Evolutionary conservation across 2,888 invertebrate species (phyloP), one percentile per base, ranked within the genome.

Genomic region (Margaritifera margaritifera): DNA sequence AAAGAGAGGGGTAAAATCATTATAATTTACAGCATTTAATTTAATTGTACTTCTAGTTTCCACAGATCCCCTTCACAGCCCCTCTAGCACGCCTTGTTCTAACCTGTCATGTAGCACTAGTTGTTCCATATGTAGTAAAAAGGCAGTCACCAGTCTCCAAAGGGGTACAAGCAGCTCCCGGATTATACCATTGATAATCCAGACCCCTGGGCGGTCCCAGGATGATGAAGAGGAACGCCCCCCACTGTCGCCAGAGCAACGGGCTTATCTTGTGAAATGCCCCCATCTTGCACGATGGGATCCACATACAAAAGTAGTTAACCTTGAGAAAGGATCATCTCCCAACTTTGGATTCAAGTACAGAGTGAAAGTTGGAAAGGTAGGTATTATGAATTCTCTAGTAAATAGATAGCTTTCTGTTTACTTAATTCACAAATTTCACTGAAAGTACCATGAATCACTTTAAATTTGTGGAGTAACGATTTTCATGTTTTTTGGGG

Each of bases 241-340:
- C 71, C 27, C 61, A 66, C 42, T 42, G 42, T 42, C 42, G 4
- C 42, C 42, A 3, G 42, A 42, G 42, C 42, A 42, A 42, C 42
- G 15, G 42, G 15, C 42, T 42, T 42, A 42, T 42, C 42, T 42
- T 42, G 42, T 42, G 42, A 42, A 42, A 31, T 70, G 65, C 56
- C 84, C 84, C 5, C 81, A 84, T 62, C 74, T 77, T 27, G 81
- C 82, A 6, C 71, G 80, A 20, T 84, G 84, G 84, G 82, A 83
- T 63, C 69, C 72, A 24, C 72, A 71, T 52, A 80, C 83, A 15
- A 80, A 80, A 67, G 80, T 78, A 6, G 77, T 83, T 6, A 78
- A 71, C 25, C 76, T 84, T n/a, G 71, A 80, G 8, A 78, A 72
- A 42, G 73, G 73, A 4, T 56, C 55, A 18, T 67, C 68, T 6